Base-by-base conservation (phyloP, 2,888 invertebrate species). In the Hydroisotoma schaefferi region DNA sequence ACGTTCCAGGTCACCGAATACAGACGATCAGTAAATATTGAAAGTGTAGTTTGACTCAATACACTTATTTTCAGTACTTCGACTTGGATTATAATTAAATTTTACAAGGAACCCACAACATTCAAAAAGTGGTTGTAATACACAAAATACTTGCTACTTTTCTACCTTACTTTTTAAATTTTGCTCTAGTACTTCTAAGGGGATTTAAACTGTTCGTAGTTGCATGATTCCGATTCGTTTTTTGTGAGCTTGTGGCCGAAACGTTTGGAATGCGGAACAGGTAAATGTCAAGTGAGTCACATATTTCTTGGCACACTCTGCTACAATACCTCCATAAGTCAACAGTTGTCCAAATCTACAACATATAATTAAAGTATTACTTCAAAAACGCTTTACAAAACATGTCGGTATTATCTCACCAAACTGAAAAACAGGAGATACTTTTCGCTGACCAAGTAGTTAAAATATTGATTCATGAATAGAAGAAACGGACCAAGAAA, bases 381-480 rank as follows among this genome's bases (percentile, higher is more conserved):
- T 33, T 33, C 33, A n/a, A n/a, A n/a, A n/a, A n/a, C 33, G 6
- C 15, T 15, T 15, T 15, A 33, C 33, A 33, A 33, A 33, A 33
- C 15, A 33, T 10, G 15, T n/a, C n/a, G n/a, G n/a, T n/a, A n/a
- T n/a, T n/a, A n/a, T 25, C 87, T 83, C 80, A 92, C 92, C 81
- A 88, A 83, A 76, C 92, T 90, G 62, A 93, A 77, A 90, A 93
- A 94, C 29, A 97, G 82, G 69, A 97, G 85, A 76, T 87, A 85
- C 77, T 92, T 87, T 81, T 97, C 97, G 26, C 88, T 86, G 72
- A 95, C 81, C 70, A 89, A 87, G 75, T 87, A 90, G 78, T 94
- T 94, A 80, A 97, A 97, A 83, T 99, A 99, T 81, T 99, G 99
- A 81, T 99, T 99, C 68, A 98, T 84, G 80, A 98, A 94, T 73